Conservation (phyloP, 2,797 vertebrate genomes). For the Alauda arvensis region DNA sequence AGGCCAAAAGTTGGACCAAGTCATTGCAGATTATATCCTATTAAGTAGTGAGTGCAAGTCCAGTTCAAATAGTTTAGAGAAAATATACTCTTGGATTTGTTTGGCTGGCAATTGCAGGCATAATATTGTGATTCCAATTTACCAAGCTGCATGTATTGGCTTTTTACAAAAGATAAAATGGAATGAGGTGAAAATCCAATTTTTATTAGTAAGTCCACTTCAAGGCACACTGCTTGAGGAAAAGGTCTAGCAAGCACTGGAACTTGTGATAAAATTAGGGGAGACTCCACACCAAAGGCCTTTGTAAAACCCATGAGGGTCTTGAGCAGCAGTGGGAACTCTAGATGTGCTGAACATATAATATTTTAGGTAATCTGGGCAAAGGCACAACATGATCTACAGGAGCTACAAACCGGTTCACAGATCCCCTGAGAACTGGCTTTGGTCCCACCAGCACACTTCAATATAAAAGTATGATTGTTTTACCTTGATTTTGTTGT, state of each 20-base stretch:
- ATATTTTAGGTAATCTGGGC: background rate
- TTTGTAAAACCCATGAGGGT: background rate
- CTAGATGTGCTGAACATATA: background rate
- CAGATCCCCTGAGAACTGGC: background rate
- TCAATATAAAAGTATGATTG: background rate
- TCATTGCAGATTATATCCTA: background rate
- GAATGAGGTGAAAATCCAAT: slow-evolving; percentile 29
- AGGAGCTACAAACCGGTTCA: background rate
- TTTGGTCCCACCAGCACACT: background rate
- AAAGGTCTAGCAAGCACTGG: background rate
- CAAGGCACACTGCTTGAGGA: background rate
- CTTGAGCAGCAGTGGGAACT: background rate
- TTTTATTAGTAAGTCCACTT: background rate
- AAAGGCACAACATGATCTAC: background rate
- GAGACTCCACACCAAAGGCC: background rate
- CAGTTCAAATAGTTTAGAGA: slow-evolving; percentile 19
- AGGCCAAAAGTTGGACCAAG: background rate
- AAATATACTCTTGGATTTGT: slow-evolving; percentile 30
- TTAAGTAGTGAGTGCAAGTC: slow-evolving; percentile 11
- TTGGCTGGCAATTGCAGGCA: background rate
- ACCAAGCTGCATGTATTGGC: background rate
- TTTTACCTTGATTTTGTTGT: background rate
- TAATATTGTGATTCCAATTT: slow-evolving; percentile 21
- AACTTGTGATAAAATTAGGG: background rate
- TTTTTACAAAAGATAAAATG: background rate